Evolutionary conservation across 2,888 invertebrate genomes (phyloP).

Genomic region (Lampropteryx suffumata): DNA sequence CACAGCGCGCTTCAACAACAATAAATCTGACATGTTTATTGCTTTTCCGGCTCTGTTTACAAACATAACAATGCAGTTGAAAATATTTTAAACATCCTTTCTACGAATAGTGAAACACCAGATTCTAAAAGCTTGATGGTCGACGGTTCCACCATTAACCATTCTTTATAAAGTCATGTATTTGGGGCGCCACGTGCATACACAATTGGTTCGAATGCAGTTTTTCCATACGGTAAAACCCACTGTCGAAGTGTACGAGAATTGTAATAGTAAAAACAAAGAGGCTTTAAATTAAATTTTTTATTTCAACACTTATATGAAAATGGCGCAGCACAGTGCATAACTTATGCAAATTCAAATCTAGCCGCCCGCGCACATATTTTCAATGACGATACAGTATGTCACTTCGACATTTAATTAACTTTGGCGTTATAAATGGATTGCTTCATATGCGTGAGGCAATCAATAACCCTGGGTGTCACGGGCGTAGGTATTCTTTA

Average conservation of each 20-base stretch:
- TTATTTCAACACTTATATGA: too few relatives aligned
- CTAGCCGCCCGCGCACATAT: constrained; percentile 31
- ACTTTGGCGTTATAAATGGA: constrained; percentile 14
- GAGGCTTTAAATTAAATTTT: too few relatives aligned
- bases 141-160: neutral
- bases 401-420: constrained; percentile 28
- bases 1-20: constrained; percentile 33
- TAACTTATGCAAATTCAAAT: constrained; percentile 30
- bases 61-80: constrained; percentile 29
- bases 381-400: constrained; percentile 28
- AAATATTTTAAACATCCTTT: constrained; percentile 19
- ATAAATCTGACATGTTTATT: constrained; percentile 47
- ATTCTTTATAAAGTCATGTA: constrained; percentile 31
- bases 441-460: constrained; percentile 6
- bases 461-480: constrained; percentile 24
- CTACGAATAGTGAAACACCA: constrained; percentile 16
- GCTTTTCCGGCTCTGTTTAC: constrained; percentile 36
- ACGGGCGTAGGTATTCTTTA: neutral
- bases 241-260: neutral
- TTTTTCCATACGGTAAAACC: constrained; percentile 23
- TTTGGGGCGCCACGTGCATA: constrained; percentile 35
- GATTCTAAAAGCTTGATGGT: constrained; percentile 3
- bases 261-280: too few relatives aligned
- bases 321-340: constrained; percentile 11
- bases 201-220: constrained; percentile 36